Base-by-base conservation (phyloP, 2,888 invertebrate genomes). In the Aspidiotus rigidus region DNA sequence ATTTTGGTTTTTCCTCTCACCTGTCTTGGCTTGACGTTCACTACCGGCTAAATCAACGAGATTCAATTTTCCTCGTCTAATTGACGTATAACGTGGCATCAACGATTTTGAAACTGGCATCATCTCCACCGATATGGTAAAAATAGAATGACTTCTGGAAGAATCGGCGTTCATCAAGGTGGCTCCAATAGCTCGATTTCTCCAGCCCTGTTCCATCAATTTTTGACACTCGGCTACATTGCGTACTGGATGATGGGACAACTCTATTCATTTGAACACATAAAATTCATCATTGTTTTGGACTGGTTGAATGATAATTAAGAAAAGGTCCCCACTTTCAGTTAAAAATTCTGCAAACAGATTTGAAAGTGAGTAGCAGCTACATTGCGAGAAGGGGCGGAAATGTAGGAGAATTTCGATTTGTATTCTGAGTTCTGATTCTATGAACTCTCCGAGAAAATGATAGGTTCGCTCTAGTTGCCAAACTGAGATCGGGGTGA, bases 21-120 rank as follows among this genome's bases (percentile, higher is more conserved):
- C 83, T 72, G 84, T 85, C 78, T 93, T 90, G 5, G 86, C 83
- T 77, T 93, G 93, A 71, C 93, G 79, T 76, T 94, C 93, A 40
- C 90, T 90, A 7, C 93, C 93, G 1, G 93, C 93, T 74, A 94
- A 79, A 80, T 94, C 93, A 0, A 93, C 93, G 69, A 94, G 79
- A 77, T 93, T 92, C 15, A 94, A 80, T 78, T 93, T 89, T 2
- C 89, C 87, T 75, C 85, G 81, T 72, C 85, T 76, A 54, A 88
- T 84, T 71, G 74, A 72, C 11, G 70, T 63, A 7, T 71, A 62
- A 1, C 70, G 67, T 1, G 73, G 72, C 7, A 60, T 59, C 8
- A 69, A 16, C 9, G 63, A 67, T 7, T 77, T 76, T 62, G 79
- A 79, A 16, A 81, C 80, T 5, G 84, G 83, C 75, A 90, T 85